These are phyloP conservation scores for Andrena bucephala DNA, from an alignment of 2,888 invertebrate species.

Conservation along the genomic window DNA sequence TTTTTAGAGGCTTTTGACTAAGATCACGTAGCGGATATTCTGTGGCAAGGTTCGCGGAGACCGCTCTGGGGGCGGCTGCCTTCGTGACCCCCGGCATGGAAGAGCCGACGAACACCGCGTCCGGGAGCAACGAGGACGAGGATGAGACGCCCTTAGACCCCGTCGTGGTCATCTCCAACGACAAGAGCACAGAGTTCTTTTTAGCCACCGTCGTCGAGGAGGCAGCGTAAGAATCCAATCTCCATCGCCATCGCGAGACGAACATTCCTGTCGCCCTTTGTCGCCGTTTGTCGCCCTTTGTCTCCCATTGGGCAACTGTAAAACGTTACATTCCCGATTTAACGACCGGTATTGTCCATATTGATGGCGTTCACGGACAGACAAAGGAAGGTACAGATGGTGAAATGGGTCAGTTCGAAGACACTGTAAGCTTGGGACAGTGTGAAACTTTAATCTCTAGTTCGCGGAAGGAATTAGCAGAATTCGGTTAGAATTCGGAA, in stretches of 20 bases:
- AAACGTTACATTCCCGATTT: neutral
- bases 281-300: neutral
- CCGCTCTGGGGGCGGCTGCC: constrained; percentile 88
- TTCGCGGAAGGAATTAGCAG: neutral
- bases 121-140: constrained; percentile 95
- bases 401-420: neutral
- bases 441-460: neutral
- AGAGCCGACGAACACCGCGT: constrained; percentile 95
- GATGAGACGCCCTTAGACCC: constrained; percentile 86
- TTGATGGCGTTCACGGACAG: neutral
- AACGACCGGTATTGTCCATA: neutral
- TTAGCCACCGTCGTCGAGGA: constrained; percentile 95
- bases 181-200: constrained; percentile 96
- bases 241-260: neutral
- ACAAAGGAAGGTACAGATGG: neutral
- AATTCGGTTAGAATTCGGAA: constrained; percentile 28
- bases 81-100: constrained; percentile 89
- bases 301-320: neutral
- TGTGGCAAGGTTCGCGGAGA: constrained; percentile 90
- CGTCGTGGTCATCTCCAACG: constrained; percentile 92
- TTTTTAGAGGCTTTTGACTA: constrained; percentile 82
- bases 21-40: constrained; percentile 85
- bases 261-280: constrained; percentile 19
- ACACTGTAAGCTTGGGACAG: neutral
- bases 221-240: constrained; percentile 89